Evolutionary conservation across 2,888 invertebrate genomes (phyloP).

Genomic region (Frankliniella fusca): DNA sequence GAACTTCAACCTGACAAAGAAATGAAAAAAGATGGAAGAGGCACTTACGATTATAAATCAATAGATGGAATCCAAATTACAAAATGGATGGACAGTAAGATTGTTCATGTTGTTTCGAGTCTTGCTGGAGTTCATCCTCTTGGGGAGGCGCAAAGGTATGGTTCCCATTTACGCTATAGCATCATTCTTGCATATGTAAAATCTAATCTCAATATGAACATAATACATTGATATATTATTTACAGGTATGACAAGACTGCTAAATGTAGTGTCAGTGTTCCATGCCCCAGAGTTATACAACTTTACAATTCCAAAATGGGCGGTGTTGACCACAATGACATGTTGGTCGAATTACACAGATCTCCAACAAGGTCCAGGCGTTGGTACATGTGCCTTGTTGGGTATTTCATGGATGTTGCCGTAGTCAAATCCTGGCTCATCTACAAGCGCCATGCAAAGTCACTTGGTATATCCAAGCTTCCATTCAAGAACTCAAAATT

Average conservation of each 20-base stretch:
- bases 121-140: not conserved
- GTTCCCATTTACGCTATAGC: constrained; percentile 3
- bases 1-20: not conserved
- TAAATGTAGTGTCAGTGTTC: not conserved
- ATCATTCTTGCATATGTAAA: not conserved
- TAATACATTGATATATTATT: not conserved
- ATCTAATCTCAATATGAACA: not conserved
- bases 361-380: not conserved
- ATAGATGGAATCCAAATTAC: not conserved
- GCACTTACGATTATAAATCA: not conserved
- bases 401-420: not conserved
- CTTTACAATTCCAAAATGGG: not conserved
- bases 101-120: not conserved
- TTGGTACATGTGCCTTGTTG: not conserved
- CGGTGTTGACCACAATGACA: not conserved
- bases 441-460: not conserved
- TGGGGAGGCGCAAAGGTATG: not conserved
- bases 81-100: not conserved
- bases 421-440: not conserved
- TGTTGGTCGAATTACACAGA: not conserved
- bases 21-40: not conserved
- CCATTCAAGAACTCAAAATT: not conserved
- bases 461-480: not conserved
- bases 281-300: not conserved
- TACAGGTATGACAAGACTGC: not conserved